Evolutionary conservation across 2,888 invertebrate genomes (phyloP), one percentile per base, ranked within the genome.

Genomic region (Erannis defoliaria): DNA sequence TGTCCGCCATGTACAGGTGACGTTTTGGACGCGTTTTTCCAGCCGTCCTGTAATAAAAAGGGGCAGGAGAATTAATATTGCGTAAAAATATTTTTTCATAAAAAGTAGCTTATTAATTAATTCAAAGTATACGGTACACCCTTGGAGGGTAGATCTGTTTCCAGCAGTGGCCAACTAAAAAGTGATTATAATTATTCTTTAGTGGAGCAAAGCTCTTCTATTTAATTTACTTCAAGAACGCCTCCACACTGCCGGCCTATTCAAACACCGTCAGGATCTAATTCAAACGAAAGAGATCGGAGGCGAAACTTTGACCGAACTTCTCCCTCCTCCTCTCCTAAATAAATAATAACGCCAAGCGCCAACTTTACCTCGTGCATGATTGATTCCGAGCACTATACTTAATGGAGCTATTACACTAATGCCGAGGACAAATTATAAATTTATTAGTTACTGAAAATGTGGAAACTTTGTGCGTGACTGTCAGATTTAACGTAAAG

Each of bases 331-430:
- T 66, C 23, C 40, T 53, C 49, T 51, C 61, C 67, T 77, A 73
- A 77, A 77, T 78, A 75, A 76, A 77, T 77, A 74, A 75, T 76
- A 72, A 64, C 67, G 57, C 38, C 16, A 57, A 70, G 62, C 31
- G 31, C 59, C 56, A 76, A 75, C 67, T 76, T 72, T 59, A 68
- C 56, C 63, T 65, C 51, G 23, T 64, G 70, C 74, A 77, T 79
- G 73, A 78, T 77, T 75, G 75, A 79, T 78, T 65, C 60, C 31
- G 31, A 53, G 58, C 70, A 71, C 74, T 76, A 75, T 70, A 50
- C 54, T 43, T 61, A 62, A 62, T 62, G 62, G 61, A 58, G 42
- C 64, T 55, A 63, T 66, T 64, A 62, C 64, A 59, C 37, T 56
- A 66, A 61, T 64, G 55, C 54, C 12, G 55, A 42, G 46, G 64